Evolutionary conservation across 2,888 invertebrate species (phyloP).

Genomic region (Steinernema hermaphroditum): DNA sequence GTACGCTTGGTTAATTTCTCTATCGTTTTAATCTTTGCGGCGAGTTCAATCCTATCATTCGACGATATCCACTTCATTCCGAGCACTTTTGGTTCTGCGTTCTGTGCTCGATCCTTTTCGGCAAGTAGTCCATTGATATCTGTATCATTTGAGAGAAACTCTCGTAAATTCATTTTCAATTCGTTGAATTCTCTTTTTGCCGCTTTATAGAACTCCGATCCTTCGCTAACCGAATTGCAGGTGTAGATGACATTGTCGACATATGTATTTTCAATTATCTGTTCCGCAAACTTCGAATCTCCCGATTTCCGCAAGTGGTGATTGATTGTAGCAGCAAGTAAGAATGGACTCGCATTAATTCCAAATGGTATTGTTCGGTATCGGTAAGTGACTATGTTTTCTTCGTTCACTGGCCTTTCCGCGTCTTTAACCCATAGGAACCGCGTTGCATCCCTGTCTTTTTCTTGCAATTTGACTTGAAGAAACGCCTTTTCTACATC

Average conservation of each 20-base stretch:
- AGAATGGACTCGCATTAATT: no score
- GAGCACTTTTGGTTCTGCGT: constrained; percentile 11
- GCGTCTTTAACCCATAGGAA: not conserved
- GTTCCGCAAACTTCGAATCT: not conserved
- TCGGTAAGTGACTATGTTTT: not conserved
- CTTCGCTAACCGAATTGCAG: not conserved
- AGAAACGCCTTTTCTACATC: no score
- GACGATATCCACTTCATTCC: constrained; percentile 32
- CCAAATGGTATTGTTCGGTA: not conserved
- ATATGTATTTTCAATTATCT: not conserved
- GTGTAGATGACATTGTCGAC: not conserved
- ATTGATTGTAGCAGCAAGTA: not conserved
- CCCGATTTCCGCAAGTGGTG: not conserved
- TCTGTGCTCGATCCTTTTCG: not conserved
- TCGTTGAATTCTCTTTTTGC: not conserved
- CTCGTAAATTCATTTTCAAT: constrained; percentile 17
- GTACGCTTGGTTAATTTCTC: not conserved
- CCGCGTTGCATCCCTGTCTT: not conserved
- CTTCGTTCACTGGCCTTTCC: not conserved
- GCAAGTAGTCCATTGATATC: constrained; percentile 10
- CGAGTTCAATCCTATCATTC: not conserved
- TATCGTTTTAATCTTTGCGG: not conserved
- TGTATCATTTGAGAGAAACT: no score
- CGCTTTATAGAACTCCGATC: not conserved
- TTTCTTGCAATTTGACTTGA: not conserved